Evolutionary conservation across 2,113 vertebrate species (phyloP).

Genomic region (Erythrocercus mccallii): DNA sequence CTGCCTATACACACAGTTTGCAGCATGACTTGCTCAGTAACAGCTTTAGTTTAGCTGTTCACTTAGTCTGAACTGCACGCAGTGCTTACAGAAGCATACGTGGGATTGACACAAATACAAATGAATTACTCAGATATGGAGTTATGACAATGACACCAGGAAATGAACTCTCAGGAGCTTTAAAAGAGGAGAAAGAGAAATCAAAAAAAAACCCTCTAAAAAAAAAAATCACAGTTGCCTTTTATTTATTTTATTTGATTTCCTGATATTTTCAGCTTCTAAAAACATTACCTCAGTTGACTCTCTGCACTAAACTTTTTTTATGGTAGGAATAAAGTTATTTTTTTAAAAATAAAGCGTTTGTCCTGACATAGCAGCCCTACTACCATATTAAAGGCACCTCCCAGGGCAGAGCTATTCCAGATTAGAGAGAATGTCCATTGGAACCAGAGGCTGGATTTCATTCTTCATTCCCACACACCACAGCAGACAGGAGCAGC

Average conservation of each 20-base stretch:
- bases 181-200: background rate
- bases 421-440: slow-evolving; percentile 46
- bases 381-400: background rate
- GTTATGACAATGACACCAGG: background rate
- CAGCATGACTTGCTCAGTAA: background rate
- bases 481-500: background rate
- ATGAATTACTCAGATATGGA: background rate
- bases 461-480: background rate
- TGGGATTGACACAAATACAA: background rate
- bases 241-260: background rate
- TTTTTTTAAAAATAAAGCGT: background rate
- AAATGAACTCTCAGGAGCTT: background rate
- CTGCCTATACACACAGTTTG: background rate
- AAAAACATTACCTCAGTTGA: background rate
- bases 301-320: background rate
- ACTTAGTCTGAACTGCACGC: background rate
- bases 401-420: slow-evolving; percentile 32
- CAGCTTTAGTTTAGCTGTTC: background rate
- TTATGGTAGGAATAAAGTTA: background rate
- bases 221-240: background rate
- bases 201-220: too few relatives aligned
- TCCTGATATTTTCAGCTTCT: background rate
- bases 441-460: slow-evolving; percentile 10
- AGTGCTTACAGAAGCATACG: background rate
- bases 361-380: background rate